Evolutionary conservation across 37 sponge, comb jelly and placozoan species (phyloP), one percentile per base, ranked within the genome.

Genomic region (Eunapius fragilis): DNA sequence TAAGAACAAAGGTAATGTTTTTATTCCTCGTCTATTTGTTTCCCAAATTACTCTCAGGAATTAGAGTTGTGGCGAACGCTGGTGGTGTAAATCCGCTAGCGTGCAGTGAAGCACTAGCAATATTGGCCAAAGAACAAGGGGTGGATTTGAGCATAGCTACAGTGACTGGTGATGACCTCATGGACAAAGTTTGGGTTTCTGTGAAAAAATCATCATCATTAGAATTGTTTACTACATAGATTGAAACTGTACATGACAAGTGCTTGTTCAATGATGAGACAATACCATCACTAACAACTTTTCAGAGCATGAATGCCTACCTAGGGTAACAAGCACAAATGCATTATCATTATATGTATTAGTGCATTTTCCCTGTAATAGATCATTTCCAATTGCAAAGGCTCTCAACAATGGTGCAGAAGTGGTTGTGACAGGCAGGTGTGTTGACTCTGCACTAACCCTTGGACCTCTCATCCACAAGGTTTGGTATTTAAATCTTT

Each of bases 381-480:
- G 98, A 69, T 97, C 95, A 13, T 93, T 90, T 48, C 97, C 97
- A 31, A 95, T 98, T 41, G 97, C 97, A 37, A 75, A 76, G 35
- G 97, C 96, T 36, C 94, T 98, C 3, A 80, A 91, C 33, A 72
- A 41, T 17, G 97, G 95, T 26, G 99, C 99, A 31, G 99, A 98
- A 73, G 90, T 98, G 1, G 99, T 98, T 37, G 77, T 98, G 12
- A 96, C 99, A 11, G 99, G 99, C 23, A 85, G 99, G 68, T 96
- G 97, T 88, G 94, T 93, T 34, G 99, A 98, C 85, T 94, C 96
- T 33, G 99, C 99, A 10, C 87, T 98, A 30, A 91, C 91, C 0
- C 88, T 98, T 49, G 99, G 88, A 30, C 99, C 99, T 41, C 93
- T 98, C 30, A 96, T 98, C 23, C 99, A 98, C 79, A 80, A 91